phyloP scores from a whole-genome alignment of 2,888 invertebrate genomes.

The Drosophila anomalata region DNA sequence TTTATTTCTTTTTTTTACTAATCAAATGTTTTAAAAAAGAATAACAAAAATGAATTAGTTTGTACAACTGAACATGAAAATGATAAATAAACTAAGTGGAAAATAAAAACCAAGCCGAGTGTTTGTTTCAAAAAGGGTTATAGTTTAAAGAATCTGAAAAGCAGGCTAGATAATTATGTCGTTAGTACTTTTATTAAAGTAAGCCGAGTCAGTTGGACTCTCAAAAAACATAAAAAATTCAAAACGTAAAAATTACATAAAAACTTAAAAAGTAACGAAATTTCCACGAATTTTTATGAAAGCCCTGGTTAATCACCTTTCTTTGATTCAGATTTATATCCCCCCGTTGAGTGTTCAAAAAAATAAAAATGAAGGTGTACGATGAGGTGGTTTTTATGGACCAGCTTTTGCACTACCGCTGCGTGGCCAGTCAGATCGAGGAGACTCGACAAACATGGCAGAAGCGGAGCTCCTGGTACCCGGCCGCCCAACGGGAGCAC shows the following conservation, averaged over 20 bases:
- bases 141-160: not conserved
- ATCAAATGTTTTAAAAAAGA: slow-evolving; percentile 19
- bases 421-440: not conserved
- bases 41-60: slow-evolving; percentile 21
- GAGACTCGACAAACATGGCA: slow-evolving; percentile 28
- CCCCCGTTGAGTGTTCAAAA: not conserved
- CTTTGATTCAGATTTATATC: too few species aligned
- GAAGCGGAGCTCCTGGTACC: slow-evolving; percentile 40
- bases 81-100: slow-evolving; percentile 35
- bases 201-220: not conserved
- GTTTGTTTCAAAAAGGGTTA: not conserved
- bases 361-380: slow-evolving; percentile 4
- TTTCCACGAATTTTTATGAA: not conserved
- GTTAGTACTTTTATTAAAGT: not conserved
- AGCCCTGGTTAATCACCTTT: not conserved
- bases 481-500: slow-evolving; percentile 16
- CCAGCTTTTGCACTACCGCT: slow-evolving; percentile 36
- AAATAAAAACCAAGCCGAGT: slow-evolving; percentile 9
- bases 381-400: slow-evolving; percentile 37
- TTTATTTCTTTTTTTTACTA: slow-evolving; percentile 20
- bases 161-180: not conserved
- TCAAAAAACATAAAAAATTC: not conserved
- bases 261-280: not conserved
- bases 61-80: slow-evolving; percentile 39
- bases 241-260: not conserved